Base-by-base conservation (phyloP, 2,797 vertebrate species). In the Galago senegalensis region DNA sequence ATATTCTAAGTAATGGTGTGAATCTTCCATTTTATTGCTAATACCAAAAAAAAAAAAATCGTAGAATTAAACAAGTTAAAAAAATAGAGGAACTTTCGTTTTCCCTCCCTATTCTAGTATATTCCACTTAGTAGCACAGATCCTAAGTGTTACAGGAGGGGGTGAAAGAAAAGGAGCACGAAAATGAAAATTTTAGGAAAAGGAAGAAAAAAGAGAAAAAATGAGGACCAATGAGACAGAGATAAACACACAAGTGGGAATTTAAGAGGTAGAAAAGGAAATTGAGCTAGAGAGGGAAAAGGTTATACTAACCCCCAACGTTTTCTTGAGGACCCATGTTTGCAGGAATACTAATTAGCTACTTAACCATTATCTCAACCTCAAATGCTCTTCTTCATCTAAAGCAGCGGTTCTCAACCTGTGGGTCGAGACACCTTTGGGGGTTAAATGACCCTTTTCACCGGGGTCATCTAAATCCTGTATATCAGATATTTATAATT, bases 1-100 rank as follows among this genome's bases (percentile, higher is more conserved):
- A 77, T 83, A 80, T 60, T 89, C 43, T 92, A 91, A 94, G 94
- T 61, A 95, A 87, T 60, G 16, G 80, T 58, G 40, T 63, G 40
- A 89, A 69, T 85, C 46, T 96, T 95, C 72, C 69, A 29, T 86
- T 79, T 93, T 70, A 94, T 25, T 67, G 53, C 61, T 73, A 40
- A 58, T 53, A 82, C 2, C 27, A 70, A 34, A 85, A 81, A 40
- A 63, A 58, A 58, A 34, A 73, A 61, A 67, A 18, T 67, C 46
- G n/a, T 75, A 4, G 91, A 93, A 76, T 72, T 82, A 86, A 87
- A 65, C 18, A 90, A 16, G 17, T 75, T 53, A 40, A n/a, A 87
- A 60, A 53, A 63, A 27, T 1, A 73, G 65, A 89, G 46, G 49
- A 5, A 72, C 34, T 91, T 60, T 84, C 3, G 46, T 91, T 56